Evolutionary conservation across 1,140 invertebrate species (phyloP).

Genomic region (Sitophilus oryzae): DNA sequence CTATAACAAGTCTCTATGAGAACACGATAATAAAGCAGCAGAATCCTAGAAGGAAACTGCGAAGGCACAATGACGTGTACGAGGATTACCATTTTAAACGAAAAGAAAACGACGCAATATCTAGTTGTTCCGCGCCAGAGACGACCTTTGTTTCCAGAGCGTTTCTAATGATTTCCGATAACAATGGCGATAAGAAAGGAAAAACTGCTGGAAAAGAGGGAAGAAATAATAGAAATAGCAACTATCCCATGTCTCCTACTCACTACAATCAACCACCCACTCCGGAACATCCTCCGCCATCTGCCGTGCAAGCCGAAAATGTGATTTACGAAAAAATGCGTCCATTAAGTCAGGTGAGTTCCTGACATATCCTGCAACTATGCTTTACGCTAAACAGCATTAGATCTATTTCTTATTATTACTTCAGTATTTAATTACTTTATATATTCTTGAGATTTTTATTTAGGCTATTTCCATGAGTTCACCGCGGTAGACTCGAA

Average conservation of each 20-base stretch:
- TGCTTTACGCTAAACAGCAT: not conserved
- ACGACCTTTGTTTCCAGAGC: constrained; percentile 53
- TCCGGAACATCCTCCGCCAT: constrained; percentile 89
- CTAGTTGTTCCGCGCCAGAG: constrained; percentile 41
- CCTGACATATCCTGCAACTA: not conserved
- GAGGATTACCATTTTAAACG: constrained; percentile 54
- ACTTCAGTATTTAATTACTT: constrained; percentile 7
- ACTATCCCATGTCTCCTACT: constrained; percentile 68
- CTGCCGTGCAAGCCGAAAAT: constrained; percentile 80
- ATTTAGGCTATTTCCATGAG: no score
- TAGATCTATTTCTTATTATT: not conserved
- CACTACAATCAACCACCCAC: constrained; percentile 89
- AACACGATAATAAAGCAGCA: constrained; percentile 65
- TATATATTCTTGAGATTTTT: no score
- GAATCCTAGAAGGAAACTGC: constrained; percentile 64
- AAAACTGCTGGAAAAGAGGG: constrained; percentile 26
- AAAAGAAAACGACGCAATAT: constrained; percentile 36
- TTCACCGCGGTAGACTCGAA: no score
- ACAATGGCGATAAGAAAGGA: constrained; percentile 21
- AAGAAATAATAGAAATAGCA: constrained; percentile 33
- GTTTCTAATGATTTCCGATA: constrained; percentile 47
- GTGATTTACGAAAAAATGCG: constrained; percentile 87
- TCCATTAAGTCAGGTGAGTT: constrained; percentile 76
- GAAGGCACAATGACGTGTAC: constrained; percentile 54
- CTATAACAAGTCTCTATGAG: constrained; percentile 66